Conservation (phyloP, 2,797 vertebrate genomes). For the Enteromius argenteus region DNA sequence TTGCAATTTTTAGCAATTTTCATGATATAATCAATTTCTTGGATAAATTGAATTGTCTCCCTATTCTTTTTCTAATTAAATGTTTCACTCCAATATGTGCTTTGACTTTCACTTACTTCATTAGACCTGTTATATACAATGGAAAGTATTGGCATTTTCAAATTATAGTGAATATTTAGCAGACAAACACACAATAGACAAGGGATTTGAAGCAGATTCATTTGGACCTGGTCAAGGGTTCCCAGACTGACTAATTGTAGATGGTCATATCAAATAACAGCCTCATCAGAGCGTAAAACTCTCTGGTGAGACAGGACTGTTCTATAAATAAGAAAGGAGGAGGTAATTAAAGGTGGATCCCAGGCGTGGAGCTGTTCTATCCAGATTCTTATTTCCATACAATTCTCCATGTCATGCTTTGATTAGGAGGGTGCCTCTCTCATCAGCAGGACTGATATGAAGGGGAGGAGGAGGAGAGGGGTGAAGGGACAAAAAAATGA, state of each 20-base stretch:
- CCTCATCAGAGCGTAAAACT: constrained; percentile 10
- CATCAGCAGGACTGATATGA: constrained; percentile 38
- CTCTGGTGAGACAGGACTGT: constrained; percentile 18
- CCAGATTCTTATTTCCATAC: constrained; percentile 40
- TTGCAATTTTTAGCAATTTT: not conserved
- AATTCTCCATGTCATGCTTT: constrained; percentile 47
- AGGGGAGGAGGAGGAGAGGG: constrained; percentile 59
- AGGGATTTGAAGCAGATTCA: not conserved
- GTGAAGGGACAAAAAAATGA: not conserved
- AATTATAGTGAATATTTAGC: not conserved
- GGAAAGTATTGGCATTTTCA: not conserved
- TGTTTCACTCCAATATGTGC: not conserved
- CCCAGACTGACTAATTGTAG: constrained; percentile 10
- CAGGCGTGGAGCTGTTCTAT: constrained; percentile 15
- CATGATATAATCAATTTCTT: not conserved
- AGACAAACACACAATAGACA: not conserved
- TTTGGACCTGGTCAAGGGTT: not conserved
- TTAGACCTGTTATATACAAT: not conserved
- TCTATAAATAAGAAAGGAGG: constrained; percentile 25
- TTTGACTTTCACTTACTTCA: not conserved
- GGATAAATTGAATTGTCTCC: not conserved
- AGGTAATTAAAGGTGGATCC: constrained; percentile 35
- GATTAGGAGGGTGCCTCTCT: constrained; percentile 37
- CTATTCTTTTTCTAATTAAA: not conserved
- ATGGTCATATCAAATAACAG: constrained; percentile 12